phyloP scores from a whole-genome alignment of 2,113 vertebrate genomes.

The Leiothrix lutea region DNA sequence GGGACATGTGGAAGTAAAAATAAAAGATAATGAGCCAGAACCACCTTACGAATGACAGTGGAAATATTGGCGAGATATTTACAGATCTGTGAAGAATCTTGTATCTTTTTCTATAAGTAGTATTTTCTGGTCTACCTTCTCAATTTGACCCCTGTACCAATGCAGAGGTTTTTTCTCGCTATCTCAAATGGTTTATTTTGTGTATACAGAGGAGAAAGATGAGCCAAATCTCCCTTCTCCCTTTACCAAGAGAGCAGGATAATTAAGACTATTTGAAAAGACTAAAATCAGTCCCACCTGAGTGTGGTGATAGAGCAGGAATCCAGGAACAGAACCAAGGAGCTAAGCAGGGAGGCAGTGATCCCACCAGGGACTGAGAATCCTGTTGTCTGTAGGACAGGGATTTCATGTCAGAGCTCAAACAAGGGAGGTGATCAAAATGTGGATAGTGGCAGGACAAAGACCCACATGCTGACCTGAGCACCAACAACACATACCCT shows the following conservation, averaged over 20 bases:
- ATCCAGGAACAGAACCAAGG: not conserved
- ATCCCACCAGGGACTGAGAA: not conserved
- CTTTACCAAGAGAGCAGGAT: not conserved
- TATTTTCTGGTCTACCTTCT: not conserved
- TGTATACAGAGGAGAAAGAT: not conserved
- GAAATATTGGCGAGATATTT: not conserved
- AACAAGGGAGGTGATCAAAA: not conserved
- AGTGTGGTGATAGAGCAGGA: not conserved
- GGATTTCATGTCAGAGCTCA: not conserved
- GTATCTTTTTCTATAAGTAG: fast-evolving
- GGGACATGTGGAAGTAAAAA: not conserved
- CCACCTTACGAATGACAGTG: not conserved
- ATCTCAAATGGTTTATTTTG: not conserved
- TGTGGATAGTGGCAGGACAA: not conserved
- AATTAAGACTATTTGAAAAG: not conserved
- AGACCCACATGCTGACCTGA: not conserved
- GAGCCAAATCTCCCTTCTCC: not conserved
- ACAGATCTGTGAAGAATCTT: not conserved
- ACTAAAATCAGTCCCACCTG: not conserved
- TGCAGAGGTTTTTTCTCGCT: not conserved
- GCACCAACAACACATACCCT: not conserved
- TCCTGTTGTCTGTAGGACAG: not conserved
- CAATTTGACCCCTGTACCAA: not conserved
- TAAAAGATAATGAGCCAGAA: not conserved
- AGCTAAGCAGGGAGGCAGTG: not conserved